Conservation (phyloP, 2,113 vertebrate genomes). For the Panthera tigris region DNA sequence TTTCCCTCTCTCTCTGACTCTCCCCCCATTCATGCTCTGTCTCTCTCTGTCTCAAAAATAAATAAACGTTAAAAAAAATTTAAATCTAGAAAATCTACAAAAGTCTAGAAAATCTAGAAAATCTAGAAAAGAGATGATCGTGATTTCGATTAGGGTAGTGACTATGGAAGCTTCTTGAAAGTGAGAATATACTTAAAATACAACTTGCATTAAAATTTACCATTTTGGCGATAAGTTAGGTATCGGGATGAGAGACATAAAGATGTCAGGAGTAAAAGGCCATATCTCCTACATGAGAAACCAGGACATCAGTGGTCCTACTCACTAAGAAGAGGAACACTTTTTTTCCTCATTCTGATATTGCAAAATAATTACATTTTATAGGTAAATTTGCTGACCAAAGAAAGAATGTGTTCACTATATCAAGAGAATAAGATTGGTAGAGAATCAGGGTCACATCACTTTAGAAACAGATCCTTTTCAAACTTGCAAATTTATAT, state of each 20-base stretch:
- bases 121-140: not conserved
- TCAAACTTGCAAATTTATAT: not conserved
- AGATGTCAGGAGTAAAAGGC: not conserved
- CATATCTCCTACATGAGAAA: not conserved
- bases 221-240: not conserved
- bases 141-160: not conserved
- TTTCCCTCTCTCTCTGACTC: too few relatives aligned
- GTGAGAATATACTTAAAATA: not conserved
- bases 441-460: not conserved
- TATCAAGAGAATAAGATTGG: not conserved
- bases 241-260: not conserved
- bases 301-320: not conserved
- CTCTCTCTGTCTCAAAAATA: too few relatives aligned
- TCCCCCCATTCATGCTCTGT: too few relatives aligned
- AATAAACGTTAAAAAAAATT: too few relatives aligned
- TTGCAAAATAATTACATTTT: not conserved
- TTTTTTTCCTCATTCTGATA: not conserved
- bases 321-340: not conserved
- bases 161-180: not conserved
- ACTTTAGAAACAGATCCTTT: not conserved
- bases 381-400: not conserved
- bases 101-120: not conserved
- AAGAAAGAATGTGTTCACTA: not conserved
- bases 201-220: not conserved
- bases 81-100: not conserved